phyloP scores from a whole-genome alignment of 2,113 vertebrate species.

The Oreochromis tanganicae region DNA sequence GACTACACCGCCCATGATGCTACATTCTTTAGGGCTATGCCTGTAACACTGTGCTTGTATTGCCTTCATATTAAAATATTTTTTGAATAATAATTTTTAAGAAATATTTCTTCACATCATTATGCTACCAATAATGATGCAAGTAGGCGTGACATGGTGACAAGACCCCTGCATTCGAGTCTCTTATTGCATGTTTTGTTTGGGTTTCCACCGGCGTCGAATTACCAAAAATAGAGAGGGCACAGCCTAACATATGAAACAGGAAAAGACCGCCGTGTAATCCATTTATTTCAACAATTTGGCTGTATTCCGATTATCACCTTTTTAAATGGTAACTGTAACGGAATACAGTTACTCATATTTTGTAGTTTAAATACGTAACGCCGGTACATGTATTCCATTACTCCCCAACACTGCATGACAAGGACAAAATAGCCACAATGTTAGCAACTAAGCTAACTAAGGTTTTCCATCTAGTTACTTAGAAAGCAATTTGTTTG shows the following conservation, averaged over 20 bases:
- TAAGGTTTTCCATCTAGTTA: background rate
- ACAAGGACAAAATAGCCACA: background rate
- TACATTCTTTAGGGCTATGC: background rate
- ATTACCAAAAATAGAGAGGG: background rate
- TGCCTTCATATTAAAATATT: background rate
- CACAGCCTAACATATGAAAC: background rate
- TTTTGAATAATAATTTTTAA: rapidly evolving
- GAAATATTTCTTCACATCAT: background rate
- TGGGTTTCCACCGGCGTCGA: background rate
- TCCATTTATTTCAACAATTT: background rate
- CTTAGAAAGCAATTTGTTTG: background rate
- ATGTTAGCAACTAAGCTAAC: background rate
- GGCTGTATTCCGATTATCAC: background rate
- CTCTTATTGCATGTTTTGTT: background rate
- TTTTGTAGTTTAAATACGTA: background rate
- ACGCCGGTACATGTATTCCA: background rate
- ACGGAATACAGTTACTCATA: background rate
- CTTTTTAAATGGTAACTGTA: background rate
- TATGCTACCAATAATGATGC: background rate
- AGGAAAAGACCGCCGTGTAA: background rate
- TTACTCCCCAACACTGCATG: background rate
- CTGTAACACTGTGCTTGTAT: background rate
- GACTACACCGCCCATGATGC: background rate
- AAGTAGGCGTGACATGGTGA: background rate
- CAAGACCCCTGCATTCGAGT: background rate